Percentiles rank a stretch among this genome's conserved stretches.
These are phyloP conservation scores for Lasioglossum leucozonium DNA, from an alignment of 2,888 invertebrate species.

Conservation along the genomic window DNA sequence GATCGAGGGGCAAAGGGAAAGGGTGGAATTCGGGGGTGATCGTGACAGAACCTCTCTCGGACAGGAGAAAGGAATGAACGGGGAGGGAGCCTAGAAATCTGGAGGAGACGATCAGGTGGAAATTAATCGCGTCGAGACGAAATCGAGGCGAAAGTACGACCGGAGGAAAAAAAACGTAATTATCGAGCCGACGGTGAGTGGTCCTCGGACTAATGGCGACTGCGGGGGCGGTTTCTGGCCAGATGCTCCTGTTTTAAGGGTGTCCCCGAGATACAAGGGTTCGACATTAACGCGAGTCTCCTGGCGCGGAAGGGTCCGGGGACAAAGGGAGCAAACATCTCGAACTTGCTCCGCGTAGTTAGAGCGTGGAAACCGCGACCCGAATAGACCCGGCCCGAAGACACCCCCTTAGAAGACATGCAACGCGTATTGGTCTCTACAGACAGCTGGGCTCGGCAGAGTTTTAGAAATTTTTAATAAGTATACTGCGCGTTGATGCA, in stretches of 20 bases:
- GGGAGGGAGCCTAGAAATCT: not conserved
- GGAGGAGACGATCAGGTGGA: slow-evolving; percentile 55
- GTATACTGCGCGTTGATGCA: too few species aligned
- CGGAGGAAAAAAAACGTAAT: slow-evolving; percentile 72
- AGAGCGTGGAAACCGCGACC: slow-evolving; percentile 37
- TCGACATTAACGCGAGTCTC: slow-evolving; percentile 72
- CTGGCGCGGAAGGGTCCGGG: slow-evolving; percentile 50
- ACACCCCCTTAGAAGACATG: not conserved
- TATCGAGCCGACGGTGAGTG: slow-evolving; percentile 71
- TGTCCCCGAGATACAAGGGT: slow-evolving; percentile 73
- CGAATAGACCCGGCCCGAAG: not conserved
- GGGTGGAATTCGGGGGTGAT: slow-evolving; percentile 3
- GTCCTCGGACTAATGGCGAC: slow-evolving; percentile 72
- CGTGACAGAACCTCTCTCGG: not conserved
- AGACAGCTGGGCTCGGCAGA: not conserved
- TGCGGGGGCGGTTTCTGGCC: slow-evolving; percentile 58
- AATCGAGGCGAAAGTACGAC: slow-evolving; percentile 20
- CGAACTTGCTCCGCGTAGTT: slow-evolving; percentile 46
- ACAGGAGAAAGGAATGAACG: not conserved
- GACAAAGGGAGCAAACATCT: slow-evolving; percentile 54
- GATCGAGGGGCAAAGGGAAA: not conserved
- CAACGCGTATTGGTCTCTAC: not conserved
- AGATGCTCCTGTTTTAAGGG: slow-evolving; percentile 69
- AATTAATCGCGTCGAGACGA: slow-evolving; percentile 50
- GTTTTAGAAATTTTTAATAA: too few species aligned